These are phyloP conservation scores for Anguilla megastoma DNA, from an alignment of 2,797 vertebrate species.

Conservation along the genomic window DNA sequence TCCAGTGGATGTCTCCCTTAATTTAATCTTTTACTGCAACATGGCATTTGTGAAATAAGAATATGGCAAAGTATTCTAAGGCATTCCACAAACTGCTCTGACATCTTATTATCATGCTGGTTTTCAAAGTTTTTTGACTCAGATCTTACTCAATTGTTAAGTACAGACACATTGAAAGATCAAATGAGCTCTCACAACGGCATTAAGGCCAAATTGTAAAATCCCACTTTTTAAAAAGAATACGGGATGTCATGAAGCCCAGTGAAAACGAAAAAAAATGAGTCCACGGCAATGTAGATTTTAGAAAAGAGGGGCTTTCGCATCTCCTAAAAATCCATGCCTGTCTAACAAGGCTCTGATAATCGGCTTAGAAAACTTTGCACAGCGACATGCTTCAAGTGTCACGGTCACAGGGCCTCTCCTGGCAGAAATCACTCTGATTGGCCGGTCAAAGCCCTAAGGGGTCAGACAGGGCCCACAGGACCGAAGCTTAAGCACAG, in stretches of 20 bases:
- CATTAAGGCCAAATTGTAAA: not conserved
- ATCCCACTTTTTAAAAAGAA: not conserved
- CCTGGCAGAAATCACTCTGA: not conserved
- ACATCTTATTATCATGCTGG: not conserved
- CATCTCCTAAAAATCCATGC: not conserved
- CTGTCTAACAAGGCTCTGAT: not conserved
- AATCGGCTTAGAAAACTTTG: slow-evolving; percentile 30
- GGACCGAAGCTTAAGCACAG: not conserved
- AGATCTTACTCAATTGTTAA: not conserved
- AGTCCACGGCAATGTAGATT: not conserved
- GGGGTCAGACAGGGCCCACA: not conserved
- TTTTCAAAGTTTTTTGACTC: not conserved
- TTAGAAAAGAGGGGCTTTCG: not conserved
- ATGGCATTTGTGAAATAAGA: not conserved
- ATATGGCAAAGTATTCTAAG: slow-evolving; percentile 26
- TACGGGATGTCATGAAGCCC: not conserved
- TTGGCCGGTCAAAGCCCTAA: not conserved
- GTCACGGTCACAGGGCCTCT: not conserved
- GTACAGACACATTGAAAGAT: too few species aligned
- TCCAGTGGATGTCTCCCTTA: not conserved
- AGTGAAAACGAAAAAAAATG: not conserved
- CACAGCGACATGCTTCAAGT: slow-evolving; percentile 1
- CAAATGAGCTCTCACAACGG: not conserved
- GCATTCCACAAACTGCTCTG: not conserved
- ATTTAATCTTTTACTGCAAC: not conserved